Conservation (phyloP, 30 jellyfish, hydroid and myxozoan species). For the Aurelia aurita complex sp. Pacific region DNA sequence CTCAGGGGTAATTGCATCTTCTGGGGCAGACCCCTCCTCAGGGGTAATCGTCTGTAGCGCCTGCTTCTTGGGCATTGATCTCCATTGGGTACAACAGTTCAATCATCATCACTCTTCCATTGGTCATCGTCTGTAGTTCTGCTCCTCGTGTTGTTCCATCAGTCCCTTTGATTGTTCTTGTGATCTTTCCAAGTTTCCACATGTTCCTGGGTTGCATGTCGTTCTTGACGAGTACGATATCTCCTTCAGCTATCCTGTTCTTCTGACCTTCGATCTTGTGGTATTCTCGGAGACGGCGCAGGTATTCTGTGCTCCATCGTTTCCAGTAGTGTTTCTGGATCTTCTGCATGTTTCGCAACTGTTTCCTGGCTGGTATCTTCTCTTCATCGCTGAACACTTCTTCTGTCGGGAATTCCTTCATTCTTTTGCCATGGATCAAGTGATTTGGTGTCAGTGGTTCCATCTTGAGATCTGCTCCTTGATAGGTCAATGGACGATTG, state of each 20-base stretch:
- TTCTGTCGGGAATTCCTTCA: conserved; percentile 3
- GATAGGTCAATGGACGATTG: conserved; percentile 42
- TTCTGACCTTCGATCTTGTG: not conserved
- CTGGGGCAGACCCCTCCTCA: too few relatives aligned
- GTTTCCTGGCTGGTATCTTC: conserved; percentile 15
- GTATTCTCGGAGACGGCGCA: conserved; percentile 21
- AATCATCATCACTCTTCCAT: not conserved
- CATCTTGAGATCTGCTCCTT: conserved; percentile 2
- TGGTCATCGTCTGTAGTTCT: conserved; percentile 8
- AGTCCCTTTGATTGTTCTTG: not conserved
- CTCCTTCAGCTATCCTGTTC: not conserved
- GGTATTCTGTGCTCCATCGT: conserved; percentile 35
- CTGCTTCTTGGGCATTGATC: conserved; percentile 1
- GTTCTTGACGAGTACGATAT: conserved; percentile 7
- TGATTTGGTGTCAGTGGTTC: conserved; percentile 38
- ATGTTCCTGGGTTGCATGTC: conserved; percentile 24
- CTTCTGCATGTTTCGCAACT: not conserved
- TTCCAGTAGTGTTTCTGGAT: conserved; percentile 19
- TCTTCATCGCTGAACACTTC: conserved; percentile 26
- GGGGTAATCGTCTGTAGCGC: not conserved
- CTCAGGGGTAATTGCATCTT: too few relatives aligned
- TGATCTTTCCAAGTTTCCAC: conserved; percentile 35
- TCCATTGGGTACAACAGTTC: not conserved
- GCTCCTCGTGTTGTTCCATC: conserved; percentile 15
- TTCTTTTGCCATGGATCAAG: conserved; percentile 29